Evolutionary conservation across 2,797 vertebrate genomes (phyloP).

Genomic region (Rhinogobio ventralis): DNA sequence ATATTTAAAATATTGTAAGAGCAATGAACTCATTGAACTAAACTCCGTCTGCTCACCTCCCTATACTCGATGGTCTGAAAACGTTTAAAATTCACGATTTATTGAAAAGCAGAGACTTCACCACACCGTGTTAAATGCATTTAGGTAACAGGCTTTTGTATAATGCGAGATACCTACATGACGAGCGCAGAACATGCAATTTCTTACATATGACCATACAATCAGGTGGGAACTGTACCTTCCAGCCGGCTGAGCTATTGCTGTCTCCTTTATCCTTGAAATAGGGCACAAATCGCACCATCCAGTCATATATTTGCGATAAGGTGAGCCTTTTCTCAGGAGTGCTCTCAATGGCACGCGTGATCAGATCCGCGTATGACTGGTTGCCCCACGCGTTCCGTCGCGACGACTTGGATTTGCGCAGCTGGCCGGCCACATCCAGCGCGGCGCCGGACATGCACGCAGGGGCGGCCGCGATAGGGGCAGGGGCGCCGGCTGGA

Average conservation of each 20-base stretch:
- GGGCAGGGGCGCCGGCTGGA: constrained; percentile 74
- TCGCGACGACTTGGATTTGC: constrained; percentile 91
- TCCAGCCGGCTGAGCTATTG: constrained; percentile 98
- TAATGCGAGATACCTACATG: neutral
- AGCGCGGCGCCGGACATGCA: constrained; percentile 76
- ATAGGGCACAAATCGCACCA: constrained; percentile 97
- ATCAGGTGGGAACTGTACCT: constrained; percentile 80
- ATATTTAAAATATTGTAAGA: constrained; percentile 23
- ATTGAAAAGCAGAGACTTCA: neutral
- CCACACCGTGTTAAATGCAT: neutral
- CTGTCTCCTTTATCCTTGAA: constrained; percentile 99
- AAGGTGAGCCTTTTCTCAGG: constrained; percentile 94
- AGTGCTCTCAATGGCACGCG: constrained; percentile 92
- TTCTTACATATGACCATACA: neutral
- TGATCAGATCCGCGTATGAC: constrained; percentile 96
- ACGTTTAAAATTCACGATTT: neutral
- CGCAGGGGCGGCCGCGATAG: constrained; percentile 70
- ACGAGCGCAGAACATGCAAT: constrained; percentile 5
- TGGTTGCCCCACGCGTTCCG: constrained; percentile 97
- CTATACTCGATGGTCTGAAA: constrained; percentile 59
- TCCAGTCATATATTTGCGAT: constrained; percentile 98
- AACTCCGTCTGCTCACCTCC: constrained; percentile 34
- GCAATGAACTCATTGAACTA: constrained; percentile 75
- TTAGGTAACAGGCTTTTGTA: neutral
- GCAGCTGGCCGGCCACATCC: constrained; percentile 81